phyloP scores from a whole-genome alignment of 2,888 invertebrate species.

The Ennomos fuscantarius region DNA sequence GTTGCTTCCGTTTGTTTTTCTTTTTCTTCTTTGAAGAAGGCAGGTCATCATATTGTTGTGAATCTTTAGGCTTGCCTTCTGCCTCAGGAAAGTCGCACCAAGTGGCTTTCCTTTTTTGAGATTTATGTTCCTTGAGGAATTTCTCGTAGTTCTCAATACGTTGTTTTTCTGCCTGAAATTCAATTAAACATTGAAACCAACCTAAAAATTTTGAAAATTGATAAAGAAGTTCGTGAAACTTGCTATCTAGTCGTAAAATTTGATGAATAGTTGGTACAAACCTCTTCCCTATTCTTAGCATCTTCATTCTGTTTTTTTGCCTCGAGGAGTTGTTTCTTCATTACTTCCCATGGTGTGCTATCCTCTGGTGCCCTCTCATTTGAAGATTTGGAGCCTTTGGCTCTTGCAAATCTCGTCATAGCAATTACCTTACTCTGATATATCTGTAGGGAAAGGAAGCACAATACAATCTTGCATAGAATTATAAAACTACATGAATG shows the following conservation, averaged over 20 bases:
- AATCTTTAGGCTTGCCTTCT: constrained; percentile 31
- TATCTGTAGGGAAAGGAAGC: background rate
- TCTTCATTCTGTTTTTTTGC: constrained; percentile 78
- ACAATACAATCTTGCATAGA: no score
- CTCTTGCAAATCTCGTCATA: constrained; percentile 91
- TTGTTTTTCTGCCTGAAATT: constrained; percentile 76
- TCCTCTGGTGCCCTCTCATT: constrained; percentile 89
- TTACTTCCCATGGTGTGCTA: constrained; percentile 89
- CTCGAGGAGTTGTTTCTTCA: constrained; percentile 87
- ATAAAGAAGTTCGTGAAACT: background rate
- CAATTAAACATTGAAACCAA: background rate
- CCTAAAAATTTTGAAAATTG: background rate
- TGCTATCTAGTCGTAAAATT: background rate
- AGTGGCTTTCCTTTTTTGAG: constrained; percentile 72
- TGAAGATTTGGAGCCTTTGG: constrained; percentile 90
- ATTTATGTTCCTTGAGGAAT: constrained; percentile 79
- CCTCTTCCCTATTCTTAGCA: constrained; percentile 68
- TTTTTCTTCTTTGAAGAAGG: constrained; percentile 45
- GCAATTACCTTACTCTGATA: background rate
- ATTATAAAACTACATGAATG: no score
- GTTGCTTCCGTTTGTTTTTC: constrained; percentile 45
- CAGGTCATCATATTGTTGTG: constrained; percentile 14
- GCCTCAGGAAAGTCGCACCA: constrained; percentile 85
- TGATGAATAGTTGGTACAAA: constrained; percentile 36
- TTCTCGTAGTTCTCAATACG: constrained; percentile 80